Conservation (phyloP, 1,140 invertebrate genomes). For the Bombus ignitus region DNA sequence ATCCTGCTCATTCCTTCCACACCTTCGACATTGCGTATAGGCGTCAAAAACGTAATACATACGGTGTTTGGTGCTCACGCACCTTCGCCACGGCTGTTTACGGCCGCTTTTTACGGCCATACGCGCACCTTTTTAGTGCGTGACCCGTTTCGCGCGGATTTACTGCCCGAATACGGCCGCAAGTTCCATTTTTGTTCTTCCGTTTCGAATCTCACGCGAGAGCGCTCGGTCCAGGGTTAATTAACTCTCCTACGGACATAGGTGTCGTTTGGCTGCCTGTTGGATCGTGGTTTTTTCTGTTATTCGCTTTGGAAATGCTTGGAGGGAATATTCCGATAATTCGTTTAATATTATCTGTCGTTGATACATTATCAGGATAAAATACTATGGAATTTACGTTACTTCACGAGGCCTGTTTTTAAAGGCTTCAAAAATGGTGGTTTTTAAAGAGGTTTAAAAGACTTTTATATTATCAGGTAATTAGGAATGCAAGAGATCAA, state of each 20-base stretch:
- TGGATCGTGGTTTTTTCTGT: too few species aligned
- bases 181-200: constrained; percentile 22
- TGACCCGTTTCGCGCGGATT: constrained; percentile 44
- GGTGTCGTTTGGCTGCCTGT: constrained; percentile 12
- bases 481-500: neutral
- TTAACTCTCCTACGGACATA: constrained; percentile 4
- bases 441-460: too few species aligned
- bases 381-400: too few species aligned
- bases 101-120: constrained; percentile 42
- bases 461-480: too few species aligned
- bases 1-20: neutral
- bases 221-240: neutral
- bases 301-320: too few species aligned
- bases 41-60: neutral
- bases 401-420: too few species aligned
- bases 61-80: constrained; percentile 13
- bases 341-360: too few species aligned
- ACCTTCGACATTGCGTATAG: too few species aligned
- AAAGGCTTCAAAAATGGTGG: too few species aligned
- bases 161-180: constrained; percentile 29
- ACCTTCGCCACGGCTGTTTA: constrained; percentile 31
- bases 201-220: neutral
- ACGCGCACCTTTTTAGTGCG: constrained; percentile 41
- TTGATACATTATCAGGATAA: too few species aligned
- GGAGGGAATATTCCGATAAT: too few species aligned